Evolutionary conservation across 2,888 invertebrate species (phyloP), one percentile per base, ranked within the genome.

Genomic region (Xestia xanthographa): DNA sequence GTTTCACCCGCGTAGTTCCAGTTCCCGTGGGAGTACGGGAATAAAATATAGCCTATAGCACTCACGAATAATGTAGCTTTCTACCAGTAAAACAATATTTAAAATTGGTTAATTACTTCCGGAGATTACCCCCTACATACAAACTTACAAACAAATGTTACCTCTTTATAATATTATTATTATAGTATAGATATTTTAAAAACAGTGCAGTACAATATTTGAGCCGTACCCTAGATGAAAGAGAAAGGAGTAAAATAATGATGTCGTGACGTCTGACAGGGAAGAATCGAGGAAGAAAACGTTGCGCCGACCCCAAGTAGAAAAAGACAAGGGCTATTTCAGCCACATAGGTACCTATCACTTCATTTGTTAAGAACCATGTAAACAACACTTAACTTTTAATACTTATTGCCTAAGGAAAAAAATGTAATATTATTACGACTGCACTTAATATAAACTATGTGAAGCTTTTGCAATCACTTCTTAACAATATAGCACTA

Each of bases 401-500:
- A 63, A 45, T 26, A 66, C 17, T 8, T n/a, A 34, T 34, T 1
- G n/a, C 20, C 9, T 29, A 34, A 65, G 45, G 41, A 63, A 67
- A 53, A 38, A 41, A 41, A 29, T 0, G 4, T 29, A n/a, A 34
- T 1, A 22, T 20, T n/a, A 41, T 22, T 77, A 9, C 41, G 14
- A 41, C 12, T 77, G 53, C 60, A 62, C 45, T 26, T 29, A 38
- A 38, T 38, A 38, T 41, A 34, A 53, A 82, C 5, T 62, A 81
- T 34, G 66, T 66, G 20, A 56, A 82, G 56, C 22, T 77, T 82
- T 56, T 56, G 56, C n/a, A 81, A 65, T 63, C 53, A 56, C 56
- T 60, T 6, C 22, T 66, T 48, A 50, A 9, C 17, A 62, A 60
- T 60, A 74, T 38, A 66, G 29, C 45, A 41, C n/a, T 45, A 29